Evolutionary conservation across 2,888 invertebrate species (phyloP).

Genomic region (Molorchus minor): DNA sequence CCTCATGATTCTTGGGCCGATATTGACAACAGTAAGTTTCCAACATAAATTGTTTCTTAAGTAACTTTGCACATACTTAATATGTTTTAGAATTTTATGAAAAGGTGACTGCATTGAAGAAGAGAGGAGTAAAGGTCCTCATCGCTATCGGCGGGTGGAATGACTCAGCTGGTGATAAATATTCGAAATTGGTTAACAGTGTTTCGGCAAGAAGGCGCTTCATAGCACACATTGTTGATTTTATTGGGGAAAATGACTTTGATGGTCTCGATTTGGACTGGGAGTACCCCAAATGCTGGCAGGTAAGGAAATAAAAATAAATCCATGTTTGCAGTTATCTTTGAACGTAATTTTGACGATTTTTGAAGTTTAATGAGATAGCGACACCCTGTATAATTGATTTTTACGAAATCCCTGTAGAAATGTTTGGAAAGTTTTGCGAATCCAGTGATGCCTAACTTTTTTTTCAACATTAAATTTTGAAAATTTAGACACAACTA

Average conservation of each 20-base stretch:
- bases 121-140: slow-evolving; percentile 79
- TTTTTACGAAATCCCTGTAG: too few species aligned
- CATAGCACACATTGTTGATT: slow-evolving; percentile 77
- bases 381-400: too few species aligned
- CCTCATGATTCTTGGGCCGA: slow-evolving; percentile 91
- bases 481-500: too few species aligned
- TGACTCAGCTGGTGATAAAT: slow-evolving; percentile 90
- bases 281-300: slow-evolving; percentile 95
- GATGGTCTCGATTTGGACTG: slow-evolving; percentile 94
- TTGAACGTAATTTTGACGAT: too few species aligned
- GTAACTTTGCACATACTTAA: slow-evolving; percentile 13
- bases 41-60: slow-evolving; percentile 5
- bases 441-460: too few species aligned
- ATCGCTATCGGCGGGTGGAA: slow-evolving; percentile 96
- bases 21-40: slow-evolving; percentile 82
- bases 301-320: slow-evolving; percentile 68
- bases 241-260: slow-evolving; percentile 81
- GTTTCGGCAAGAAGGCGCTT: slow-evolving; percentile 76
- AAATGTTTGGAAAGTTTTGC: too few species aligned
- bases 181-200: slow-evolving; percentile 82
- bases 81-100: slow-evolving; percentile 80
- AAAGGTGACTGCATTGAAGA: slow-evolving; percentile 78
- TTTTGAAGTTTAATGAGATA: too few species aligned
- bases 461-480: too few species aligned
- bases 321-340: too few species aligned